A percentile compares a stretch with the other conserved stretches of the same genome.
Evolutionary conservation across 2,888 invertebrate species (phyloP).

Genomic region (Heliconius charithonia): DNA sequence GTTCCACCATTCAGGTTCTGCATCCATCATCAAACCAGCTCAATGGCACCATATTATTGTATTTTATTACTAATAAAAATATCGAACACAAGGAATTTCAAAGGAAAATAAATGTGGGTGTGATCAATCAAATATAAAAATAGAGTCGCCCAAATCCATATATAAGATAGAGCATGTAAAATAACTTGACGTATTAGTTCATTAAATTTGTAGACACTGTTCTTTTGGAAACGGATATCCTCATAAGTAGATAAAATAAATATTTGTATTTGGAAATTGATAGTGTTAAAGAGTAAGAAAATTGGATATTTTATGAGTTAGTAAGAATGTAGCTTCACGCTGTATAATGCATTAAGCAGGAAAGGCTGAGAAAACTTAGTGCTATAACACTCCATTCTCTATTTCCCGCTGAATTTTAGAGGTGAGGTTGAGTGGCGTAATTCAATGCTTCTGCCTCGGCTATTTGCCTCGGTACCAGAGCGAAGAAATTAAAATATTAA

Average conservation of each 20-base stretch:
- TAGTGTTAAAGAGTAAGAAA: neutral
- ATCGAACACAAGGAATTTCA: neutral
- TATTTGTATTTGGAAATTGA: neutral
- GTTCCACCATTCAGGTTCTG: neutral
- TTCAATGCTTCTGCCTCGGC: neutral
- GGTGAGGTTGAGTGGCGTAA: neutral
- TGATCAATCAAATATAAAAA: constrained; percentile 20
- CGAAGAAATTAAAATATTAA: neutral
- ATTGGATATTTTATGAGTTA: neutral
- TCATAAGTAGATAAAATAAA: neutral
- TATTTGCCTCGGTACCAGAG: neutral
- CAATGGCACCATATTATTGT: too few species aligned
- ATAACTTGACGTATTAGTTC: constrained; percentile 5
- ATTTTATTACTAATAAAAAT: neutral
- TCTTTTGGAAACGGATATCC: constrained; percentile 18
- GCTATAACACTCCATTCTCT: neutral
- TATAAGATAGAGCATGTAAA: constrained; percentile 15
- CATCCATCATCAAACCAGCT: neutral
- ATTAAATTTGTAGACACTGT: constrained; percentile 9
- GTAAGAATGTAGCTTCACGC: too few species aligned
- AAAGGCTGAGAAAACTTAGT: neutral
- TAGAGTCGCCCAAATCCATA: neutral
- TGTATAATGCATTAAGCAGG: too few species aligned
- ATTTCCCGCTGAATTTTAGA: neutral
- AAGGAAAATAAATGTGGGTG: neutral